Evolutionary conservation across 2,113 vertebrate genomes (phyloP).

Genomic region (Malurus alboscapulatus): DNA sequence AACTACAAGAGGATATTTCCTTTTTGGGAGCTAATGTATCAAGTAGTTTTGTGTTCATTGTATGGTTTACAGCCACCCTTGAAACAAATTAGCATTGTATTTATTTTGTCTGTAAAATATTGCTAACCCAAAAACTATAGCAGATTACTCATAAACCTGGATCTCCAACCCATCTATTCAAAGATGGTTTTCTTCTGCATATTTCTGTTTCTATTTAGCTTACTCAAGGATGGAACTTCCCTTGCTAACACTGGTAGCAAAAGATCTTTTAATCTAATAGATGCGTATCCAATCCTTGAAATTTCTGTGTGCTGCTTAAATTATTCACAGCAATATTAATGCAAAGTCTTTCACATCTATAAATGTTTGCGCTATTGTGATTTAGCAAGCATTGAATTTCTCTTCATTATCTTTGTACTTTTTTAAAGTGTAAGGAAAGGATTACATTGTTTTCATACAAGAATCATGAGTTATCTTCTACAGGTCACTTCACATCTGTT

Average conservation of each 20-base stretch:
- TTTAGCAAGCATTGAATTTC: not conserved
- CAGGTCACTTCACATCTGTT: not conserved
- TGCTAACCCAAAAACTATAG: not conserved
- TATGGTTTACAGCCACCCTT: not conserved
- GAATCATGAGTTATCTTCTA: not conserved
- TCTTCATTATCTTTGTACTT: not conserved
- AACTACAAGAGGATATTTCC: not conserved
- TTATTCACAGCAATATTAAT: not conserved
- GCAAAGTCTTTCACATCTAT: not conserved
- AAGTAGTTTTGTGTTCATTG: not conserved
- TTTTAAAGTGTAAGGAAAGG: conserved; percentile 1
- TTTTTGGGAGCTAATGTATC: not conserved
- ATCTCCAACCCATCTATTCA: not conserved
- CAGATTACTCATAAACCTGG: not conserved
- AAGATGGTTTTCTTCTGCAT: not conserved
- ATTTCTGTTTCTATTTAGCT: not conserved
- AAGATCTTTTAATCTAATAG: not conserved
- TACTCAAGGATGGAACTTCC: not conserved
- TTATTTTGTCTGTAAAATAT: not conserved
- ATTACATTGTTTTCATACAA: not conserved
- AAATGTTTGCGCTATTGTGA: not conserved
- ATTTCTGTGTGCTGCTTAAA: not conserved
- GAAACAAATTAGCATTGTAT: not conserved
- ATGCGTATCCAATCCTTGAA: not conserved
- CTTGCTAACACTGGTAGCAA: not conserved